Percentiles rank a stretch among this genome's conserved stretches.
Conservation (phyloP, 2,113 vertebrate genomes). For the Corapipo altera region DNA sequence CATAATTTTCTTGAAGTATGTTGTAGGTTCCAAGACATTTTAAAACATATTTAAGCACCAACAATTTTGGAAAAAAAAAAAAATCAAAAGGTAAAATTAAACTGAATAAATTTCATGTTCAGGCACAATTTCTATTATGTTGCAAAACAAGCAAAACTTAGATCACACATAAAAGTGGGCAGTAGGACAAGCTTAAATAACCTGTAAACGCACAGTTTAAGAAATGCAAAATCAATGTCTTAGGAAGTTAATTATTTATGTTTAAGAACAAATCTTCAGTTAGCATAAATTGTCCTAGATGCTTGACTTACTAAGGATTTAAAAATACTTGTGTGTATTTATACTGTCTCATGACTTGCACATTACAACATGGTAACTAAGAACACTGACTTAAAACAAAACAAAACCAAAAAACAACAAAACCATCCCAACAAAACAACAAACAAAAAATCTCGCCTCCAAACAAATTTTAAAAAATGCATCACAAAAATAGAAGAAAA, state of each 20-base stretch:
- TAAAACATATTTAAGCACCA: background rate
- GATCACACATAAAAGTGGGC: background rate
- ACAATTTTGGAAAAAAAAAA: background rate
- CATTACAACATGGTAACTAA: background rate
- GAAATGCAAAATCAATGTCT: background rate
- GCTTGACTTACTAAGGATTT: background rate
- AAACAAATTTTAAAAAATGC: background rate
- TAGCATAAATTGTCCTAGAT: background rate
- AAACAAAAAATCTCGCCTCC: no score
- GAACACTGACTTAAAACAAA: background rate
- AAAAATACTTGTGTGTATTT: background rate
- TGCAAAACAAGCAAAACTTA: background rate
- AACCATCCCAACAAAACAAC: accelerated
- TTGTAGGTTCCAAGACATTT: background rate
- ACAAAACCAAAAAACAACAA: background rate
- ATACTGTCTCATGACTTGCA: background rate
- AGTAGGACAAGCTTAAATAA: background rate
- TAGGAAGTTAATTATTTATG: background rate
- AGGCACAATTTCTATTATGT: background rate
- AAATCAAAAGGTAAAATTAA: background rate
- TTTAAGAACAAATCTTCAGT: background rate
- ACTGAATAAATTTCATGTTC: background rate
- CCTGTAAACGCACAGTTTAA: background rate
- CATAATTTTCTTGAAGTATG: background rate
- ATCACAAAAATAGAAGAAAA: background rate